Evolutionary conservation across 2,888 invertebrate genomes (phyloP).

Genomic region (Plusia festucae): DNA sequence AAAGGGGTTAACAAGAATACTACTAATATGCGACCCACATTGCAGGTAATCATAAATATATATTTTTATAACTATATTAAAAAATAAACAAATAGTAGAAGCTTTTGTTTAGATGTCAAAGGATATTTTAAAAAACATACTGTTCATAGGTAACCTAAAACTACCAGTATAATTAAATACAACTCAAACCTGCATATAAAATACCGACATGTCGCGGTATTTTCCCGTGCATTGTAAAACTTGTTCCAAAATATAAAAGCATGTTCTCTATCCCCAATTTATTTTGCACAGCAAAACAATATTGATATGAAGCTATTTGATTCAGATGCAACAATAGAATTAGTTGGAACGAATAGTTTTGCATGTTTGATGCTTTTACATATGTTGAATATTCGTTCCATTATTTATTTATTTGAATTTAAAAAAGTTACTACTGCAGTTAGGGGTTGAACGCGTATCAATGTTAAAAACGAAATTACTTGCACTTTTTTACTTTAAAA

Average conservation of each 20-base stretch:
- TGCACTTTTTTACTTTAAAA: too few relatives aligned
- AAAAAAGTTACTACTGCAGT: not conserved
- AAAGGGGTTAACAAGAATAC: too few relatives aligned
- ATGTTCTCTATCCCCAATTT: slow-evolving; percentile 12
- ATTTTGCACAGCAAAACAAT: slow-evolving; percentile 12
- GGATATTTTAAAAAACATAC: not conserved
- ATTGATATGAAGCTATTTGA: slow-evolving; percentile 18
- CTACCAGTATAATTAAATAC: not conserved
- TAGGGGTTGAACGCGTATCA: not conserved
- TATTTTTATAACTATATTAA: too few relatives aligned
- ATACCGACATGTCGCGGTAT: not conserved
- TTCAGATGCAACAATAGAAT: slow-evolving; percentile 50
- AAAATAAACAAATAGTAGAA: too few relatives aligned
- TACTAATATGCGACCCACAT: too few relatives aligned
- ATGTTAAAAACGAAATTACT: too few relatives aligned
- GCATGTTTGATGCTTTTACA: slow-evolving; percentile 30
- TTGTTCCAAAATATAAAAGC: slow-evolving; percentile 12
- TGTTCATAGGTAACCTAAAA: not conserved
- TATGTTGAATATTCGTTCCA: slow-evolving; percentile 6
- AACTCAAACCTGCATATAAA: not conserved
- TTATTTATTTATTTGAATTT: slow-evolving; percentile 7
- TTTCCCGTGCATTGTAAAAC: slow-evolving; percentile 19
- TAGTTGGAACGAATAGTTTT: slow-evolving; percentile 39
- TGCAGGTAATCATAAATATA: too few relatives aligned
- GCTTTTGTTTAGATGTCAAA: too few relatives aligned